Evolutionary conservation across 2,113 vertebrate genomes (phyloP).

Genomic region (Ovibos moschatus): DNA sequence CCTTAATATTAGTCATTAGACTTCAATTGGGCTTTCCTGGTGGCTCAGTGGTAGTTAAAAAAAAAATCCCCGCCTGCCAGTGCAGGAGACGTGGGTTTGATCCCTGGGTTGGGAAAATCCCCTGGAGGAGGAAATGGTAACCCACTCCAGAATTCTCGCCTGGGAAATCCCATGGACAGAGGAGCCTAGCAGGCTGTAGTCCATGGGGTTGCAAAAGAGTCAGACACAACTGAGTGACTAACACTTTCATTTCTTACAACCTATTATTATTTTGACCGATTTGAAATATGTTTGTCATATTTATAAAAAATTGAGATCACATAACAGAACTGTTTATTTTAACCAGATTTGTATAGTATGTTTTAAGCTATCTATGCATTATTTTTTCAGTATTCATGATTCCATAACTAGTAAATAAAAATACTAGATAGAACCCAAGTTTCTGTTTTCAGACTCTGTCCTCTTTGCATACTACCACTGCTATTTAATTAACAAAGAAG

Average conservation of each 20-base stretch:
- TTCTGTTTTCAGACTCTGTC: not conserved
- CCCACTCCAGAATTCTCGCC: not conserved
- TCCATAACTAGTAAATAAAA: not conserved
- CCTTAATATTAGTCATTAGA: not conserved
- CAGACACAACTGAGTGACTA: not conserved
- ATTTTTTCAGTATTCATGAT: not conserved
- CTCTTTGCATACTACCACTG: not conserved
- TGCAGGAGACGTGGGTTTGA: not conserved
- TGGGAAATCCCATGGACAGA: not conserved
- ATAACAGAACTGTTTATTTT: not conserved
- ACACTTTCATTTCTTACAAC: not conserved
- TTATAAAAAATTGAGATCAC: not conserved
- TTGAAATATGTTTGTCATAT: not conserved
- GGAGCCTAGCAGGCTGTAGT: not conserved
- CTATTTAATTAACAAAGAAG: not conserved
- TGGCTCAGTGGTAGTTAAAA: not conserved
- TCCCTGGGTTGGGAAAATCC: not conserved
- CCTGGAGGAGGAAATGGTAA: not conserved
- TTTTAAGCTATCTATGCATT: not conserved
- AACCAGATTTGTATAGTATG: not conserved
- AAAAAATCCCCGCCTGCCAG: not conserved
- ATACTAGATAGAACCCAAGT: not conserved
- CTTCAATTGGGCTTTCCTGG: not conserved
- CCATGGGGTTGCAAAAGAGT: not conserved
- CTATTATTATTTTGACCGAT: not conserved